A percentile compares a stretch with the other conserved stretches of the same genome.
These are phyloP conservation scores for Acromyrmex heyeri DNA, from an alignment of 1,140 invertebrate genomes.

Conservation along the genomic window DNA sequence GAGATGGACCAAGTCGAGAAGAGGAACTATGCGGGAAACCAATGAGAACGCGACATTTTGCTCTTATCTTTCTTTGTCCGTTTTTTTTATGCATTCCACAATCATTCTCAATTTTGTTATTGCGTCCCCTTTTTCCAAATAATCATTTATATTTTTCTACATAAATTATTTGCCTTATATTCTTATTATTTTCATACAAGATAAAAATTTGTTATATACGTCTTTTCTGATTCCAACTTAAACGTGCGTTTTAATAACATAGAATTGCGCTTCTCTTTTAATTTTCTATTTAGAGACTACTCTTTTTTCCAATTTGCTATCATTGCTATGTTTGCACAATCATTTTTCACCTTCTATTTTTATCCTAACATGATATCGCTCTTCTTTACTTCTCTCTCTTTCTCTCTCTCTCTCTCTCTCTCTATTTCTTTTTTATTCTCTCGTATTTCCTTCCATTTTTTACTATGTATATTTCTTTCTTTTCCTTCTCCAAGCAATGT, in stretches of 20 bases:
- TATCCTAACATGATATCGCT: neutral
- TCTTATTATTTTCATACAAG: neutral
- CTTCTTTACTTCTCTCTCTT: conserved; percentile 18
- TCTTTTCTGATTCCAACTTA: neutral
- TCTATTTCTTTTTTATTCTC: conserved; percentile 49
- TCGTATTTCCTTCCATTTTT: conserved; percentile 55
- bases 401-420: conserved; percentile 1
- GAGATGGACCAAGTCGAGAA: conserved; percentile 65
- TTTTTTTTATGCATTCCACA: conserved; percentile 50
- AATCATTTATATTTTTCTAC: neutral
- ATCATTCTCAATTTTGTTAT: neutral
- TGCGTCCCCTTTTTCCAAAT: neutral
- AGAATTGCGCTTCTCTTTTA: neutral
- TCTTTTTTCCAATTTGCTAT: conserved; percentile 31
- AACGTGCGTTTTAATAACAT: conserved; percentile 1
- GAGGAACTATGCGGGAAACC: conserved; percentile 55
- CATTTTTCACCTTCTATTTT: conserved; percentile 45
- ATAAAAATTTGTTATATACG: neutral
- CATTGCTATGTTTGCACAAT: neutral
- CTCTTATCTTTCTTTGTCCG: conserved; percentile 66
- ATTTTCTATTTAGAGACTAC: conserved; percentile 20
- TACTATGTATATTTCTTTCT: conserved; percentile 67
- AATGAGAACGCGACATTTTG: conserved; percentile 83
- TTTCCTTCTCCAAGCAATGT: neutral
- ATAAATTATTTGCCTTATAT: neutral